A percentile compares a stretch with the other conserved stretches of the same genome.
Evolutionary conservation across 2,888 invertebrate genomes (phyloP).

Genomic region (Nymphalis polychloros): DNA sequence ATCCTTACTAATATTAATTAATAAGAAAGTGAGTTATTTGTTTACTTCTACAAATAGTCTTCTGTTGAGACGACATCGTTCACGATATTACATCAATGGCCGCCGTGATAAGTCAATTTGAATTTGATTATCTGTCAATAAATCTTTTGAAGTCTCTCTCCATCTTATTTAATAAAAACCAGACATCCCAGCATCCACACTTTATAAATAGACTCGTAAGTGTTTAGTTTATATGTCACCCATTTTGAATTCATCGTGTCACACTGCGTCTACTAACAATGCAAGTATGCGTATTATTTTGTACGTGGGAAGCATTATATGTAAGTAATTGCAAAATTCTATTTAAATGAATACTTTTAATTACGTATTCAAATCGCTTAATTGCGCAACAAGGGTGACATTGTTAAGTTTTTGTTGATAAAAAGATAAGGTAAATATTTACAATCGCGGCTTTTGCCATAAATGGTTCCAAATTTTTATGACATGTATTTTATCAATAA

Average conservation of each 20-base stretch:
- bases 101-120: too few relatives aligned
- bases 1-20: too few relatives aligned
- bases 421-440: too few relatives aligned
- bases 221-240: slow-evolving; percentile 21
- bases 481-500: too few relatives aligned
- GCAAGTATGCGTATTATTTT: slow-evolving; percentile 8
- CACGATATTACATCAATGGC: too few relatives aligned
- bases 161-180: not conserved
- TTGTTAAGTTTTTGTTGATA: too few relatives aligned
- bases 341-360: slow-evolving; percentile 1
- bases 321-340: not conserved
- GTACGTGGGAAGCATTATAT: slow-evolving; percentile 23
- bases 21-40: too few relatives aligned
- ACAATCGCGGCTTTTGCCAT: too few relatives aligned
- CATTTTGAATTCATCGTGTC: slow-evolving; percentile 22
- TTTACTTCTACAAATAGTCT: too few relatives aligned
- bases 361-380: not conserved
- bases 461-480: too few relatives aligned
- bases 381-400: not conserved
- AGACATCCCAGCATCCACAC: not conserved
- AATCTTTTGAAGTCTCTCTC: not conserved
- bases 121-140: too few relatives aligned
- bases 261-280: slow-evolving; percentile 3
- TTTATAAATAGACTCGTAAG: slow-evolving; percentile 21
- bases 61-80: too few relatives aligned